Evolutionary conservation across 2,113 vertebrate genomes (phyloP).

Genomic region (Saguinus imperator): DNA sequence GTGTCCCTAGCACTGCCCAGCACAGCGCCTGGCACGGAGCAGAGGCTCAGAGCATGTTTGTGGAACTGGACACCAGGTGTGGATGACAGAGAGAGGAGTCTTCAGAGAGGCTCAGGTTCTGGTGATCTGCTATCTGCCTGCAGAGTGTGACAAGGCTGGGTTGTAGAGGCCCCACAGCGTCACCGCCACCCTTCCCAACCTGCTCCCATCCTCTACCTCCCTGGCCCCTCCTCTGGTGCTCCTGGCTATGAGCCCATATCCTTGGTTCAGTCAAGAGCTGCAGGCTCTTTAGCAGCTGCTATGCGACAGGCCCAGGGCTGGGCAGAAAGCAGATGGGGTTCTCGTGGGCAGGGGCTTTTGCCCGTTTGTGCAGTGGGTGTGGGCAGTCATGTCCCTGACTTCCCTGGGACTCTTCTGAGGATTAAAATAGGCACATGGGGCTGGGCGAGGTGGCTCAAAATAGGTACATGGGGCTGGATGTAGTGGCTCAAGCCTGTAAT

Average conservation of each 20-base stretch:
- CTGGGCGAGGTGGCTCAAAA: too few relatives aligned
- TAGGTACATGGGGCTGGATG: too few relatives aligned
- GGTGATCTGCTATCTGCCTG: neutral
- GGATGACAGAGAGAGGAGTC: neutral
- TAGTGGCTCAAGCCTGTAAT: too few relatives aligned
- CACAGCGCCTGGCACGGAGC: neutral
- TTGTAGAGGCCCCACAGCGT: neutral
- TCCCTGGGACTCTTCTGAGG: neutral
- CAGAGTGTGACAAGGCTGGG: accelerated
- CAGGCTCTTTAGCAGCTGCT: neutral
- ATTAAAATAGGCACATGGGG: neutral
- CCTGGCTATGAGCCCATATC: accelerated
- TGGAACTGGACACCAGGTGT: conserved; percentile 40
- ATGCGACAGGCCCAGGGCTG: neutral
- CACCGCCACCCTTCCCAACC: neutral
- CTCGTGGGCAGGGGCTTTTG: neutral
- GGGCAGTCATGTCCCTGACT: neutral
- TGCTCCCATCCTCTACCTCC: accelerated
- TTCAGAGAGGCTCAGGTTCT: conserved; percentile 48
- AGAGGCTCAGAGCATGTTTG: neutral
- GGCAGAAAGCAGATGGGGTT: neutral
- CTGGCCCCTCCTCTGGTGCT: neutral
- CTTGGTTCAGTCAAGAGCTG: neutral
- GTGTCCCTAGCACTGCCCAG: neutral
- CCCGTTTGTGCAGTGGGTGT: neutral